phyloP scores from a whole-genome alignment of 2,113 vertebrate species.

The Passer montanus region DNA sequence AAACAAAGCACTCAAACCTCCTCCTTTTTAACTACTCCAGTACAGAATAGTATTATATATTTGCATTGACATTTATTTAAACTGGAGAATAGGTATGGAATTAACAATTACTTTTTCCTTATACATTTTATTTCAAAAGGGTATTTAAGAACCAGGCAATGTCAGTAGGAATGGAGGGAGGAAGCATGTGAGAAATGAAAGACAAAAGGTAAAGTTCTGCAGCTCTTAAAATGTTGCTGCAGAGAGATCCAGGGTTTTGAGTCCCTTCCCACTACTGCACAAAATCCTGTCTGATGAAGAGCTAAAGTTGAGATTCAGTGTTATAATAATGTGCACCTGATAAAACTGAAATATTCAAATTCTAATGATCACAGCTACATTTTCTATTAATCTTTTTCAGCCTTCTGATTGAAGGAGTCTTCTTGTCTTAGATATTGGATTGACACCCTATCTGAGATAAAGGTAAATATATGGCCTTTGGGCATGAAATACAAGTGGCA shows the following conservation, averaged over 20 bases:
- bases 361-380: conserved; percentile 28
- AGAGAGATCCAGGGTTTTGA: neutral
- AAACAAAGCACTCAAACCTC: neutral
- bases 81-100: neutral
- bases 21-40: neutral
- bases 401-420: conserved; percentile 33
- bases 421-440: conserved; percentile 34
- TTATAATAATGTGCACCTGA: conserved; percentile 51
- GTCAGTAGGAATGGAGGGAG: neutral
- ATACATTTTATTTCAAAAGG: neutral
- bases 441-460: neutral
- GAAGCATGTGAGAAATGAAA: neutral
- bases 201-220: neutral
- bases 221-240: neutral
- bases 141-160: conserved; percentile 8
- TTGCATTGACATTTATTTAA: neutral
- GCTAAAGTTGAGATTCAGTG: conserved; percentile 21
- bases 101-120: conserved; percentile 9
- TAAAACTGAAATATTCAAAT: conserved; percentile 64
- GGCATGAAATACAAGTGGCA: neutral
- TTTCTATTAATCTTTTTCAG: conserved; percentile 51
- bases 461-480: neutral
- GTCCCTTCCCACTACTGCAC: neutral
- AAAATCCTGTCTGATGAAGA: conserved; percentile 44
- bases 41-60: neutral